Conservation (phyloP, 2,888 invertebrate species). For the Selenia dentaria region DNA sequence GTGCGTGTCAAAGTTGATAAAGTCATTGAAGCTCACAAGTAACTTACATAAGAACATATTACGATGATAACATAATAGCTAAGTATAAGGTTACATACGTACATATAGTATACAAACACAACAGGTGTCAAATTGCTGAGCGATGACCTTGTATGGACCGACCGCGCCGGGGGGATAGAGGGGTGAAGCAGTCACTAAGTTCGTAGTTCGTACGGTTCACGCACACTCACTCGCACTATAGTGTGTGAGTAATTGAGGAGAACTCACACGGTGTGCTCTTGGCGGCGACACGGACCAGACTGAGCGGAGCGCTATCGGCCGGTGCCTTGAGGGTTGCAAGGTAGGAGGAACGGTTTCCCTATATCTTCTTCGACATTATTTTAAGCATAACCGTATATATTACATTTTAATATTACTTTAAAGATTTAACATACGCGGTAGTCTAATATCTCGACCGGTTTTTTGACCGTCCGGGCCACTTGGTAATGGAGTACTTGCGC, state of each 20-base stretch:
- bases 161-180: conserved; percentile 46
- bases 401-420: no score
- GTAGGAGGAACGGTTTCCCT: conserved; percentile 42
- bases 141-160: conserved; percentile 67
- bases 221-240: conserved; percentile 70
- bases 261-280: conserved; percentile 46
- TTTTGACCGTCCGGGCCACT: no score
- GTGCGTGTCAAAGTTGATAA: no score
- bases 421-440: no score
- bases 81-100: conserved; percentile 57
- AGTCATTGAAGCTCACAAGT: background rate
- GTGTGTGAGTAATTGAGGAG: conserved; percentile 47
- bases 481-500: no score
- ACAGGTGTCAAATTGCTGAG: conserved; percentile 73
- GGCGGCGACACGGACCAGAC: conserved; percentile 61
- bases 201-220: conserved; percentile 56
- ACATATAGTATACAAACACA: conserved; percentile 63
- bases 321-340: conserved; percentile 65
- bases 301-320: conserved; percentile 63
- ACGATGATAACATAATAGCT: conserved; percentile 28
- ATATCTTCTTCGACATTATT: no score
- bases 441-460: no score
- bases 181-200: conserved; percentile 50
- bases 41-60: conserved; percentile 5
- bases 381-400: no score